phyloP scores from a whole-genome alignment of 2,113 vertebrate species.

The Guaruba guarouba region DNA sequence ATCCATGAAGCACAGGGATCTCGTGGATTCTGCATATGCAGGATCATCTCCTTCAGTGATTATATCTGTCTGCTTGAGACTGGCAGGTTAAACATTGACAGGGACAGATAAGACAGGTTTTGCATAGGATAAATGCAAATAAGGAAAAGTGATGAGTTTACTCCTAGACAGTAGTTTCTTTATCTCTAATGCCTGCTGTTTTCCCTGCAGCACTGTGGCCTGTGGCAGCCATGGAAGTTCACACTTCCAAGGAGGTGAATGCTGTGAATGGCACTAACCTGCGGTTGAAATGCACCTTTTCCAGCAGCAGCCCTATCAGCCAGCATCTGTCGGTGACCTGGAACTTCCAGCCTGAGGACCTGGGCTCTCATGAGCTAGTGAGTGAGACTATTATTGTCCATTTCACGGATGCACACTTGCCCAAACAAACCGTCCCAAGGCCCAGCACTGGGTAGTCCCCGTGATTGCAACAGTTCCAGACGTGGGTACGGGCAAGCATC shows the following conservation, averaged over 20 bases:
- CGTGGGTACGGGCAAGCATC: not conserved
- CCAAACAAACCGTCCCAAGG: not conserved
- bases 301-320: conserved; percentile 75
- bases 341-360: conserved; percentile 84
- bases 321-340: conserved; percentile 75
- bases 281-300: conserved; percentile 89
- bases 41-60: not conserved
- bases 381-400: conserved; percentile 14
- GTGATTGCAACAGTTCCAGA: not conserved
- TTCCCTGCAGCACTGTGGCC: conserved; percentile 70
- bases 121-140: not conserved
- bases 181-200: not conserved
- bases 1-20: not conserved
- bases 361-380: conserved; percentile 81
- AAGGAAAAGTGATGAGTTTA: not conserved
- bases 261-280: conserved; percentile 89
- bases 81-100: not conserved
- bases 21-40: not conserved
- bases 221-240: conserved; percentile 77
- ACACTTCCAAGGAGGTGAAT: conserved; percentile 80
- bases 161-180: not conserved
- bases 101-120: not conserved
- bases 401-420: not conserved
- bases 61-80: not conserved
- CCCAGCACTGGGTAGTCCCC: not conserved